Percentiles rank a stretch among this genome's conserved stretches.
Conservation (phyloP, 1,140 invertebrate genomes). For the Pectinophora gossypiella region DNA sequence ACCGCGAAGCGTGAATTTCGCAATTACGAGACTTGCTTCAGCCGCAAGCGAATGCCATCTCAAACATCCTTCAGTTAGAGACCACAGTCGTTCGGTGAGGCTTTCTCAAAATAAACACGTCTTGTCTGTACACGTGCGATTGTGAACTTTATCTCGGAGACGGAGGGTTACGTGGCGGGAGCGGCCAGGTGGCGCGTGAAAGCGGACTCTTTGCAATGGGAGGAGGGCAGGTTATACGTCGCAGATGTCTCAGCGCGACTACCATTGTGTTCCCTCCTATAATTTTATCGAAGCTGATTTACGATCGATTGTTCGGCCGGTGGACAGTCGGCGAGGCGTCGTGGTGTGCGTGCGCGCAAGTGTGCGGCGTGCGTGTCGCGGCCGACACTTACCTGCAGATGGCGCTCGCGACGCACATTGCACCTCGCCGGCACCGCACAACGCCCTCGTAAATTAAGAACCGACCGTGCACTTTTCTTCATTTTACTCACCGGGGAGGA, state of each 20-base stretch:
- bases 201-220: constrained; percentile 54
- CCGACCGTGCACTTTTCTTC: constrained; percentile 52
- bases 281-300: constrained; percentile 74
- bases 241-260: constrained; percentile 50
- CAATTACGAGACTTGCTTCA: constrained; percentile 54
- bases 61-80: constrained; percentile 30
- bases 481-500: constrained; percentile 43
- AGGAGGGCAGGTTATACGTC: constrained; percentile 50
- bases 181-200: constrained; percentile 46
- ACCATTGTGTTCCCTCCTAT: constrained; percentile 73
- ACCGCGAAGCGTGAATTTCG: constrained; percentile 72
- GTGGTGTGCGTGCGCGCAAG: constrained; percentile 58
- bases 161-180: constrained; percentile 47
- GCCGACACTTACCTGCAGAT: constrained; percentile 58
- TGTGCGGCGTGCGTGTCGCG: constrained; percentile 50
- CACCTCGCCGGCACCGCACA: constrained; percentile 30
- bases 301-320: constrained; percentile 71
- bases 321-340: constrained; percentile 52
- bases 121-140: constrained; percentile 69
- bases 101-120: constrained; percentile 70
- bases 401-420: constrained; percentile 31
- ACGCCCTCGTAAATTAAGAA: constrained; percentile 64
- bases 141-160: constrained; percentile 69
- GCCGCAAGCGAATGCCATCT: constrained; percentile 41
- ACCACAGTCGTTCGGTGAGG: constrained; percentile 32